Conservation (phyloP, 2,888 invertebrate species). For the Thyatira batis region DNA sequence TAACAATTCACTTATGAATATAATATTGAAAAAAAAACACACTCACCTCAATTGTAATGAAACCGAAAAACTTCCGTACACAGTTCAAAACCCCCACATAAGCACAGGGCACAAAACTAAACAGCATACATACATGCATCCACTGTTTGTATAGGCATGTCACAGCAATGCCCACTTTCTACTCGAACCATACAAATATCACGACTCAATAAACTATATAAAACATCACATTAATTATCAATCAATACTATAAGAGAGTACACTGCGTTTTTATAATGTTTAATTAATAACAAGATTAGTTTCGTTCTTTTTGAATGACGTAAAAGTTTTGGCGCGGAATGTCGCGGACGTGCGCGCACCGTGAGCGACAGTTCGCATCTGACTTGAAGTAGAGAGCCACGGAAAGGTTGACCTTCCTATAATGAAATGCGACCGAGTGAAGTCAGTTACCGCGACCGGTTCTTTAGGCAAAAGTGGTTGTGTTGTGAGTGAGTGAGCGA, state of each 20-base stretch:
- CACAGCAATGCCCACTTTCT: constrained; percentile 61
- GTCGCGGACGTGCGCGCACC: constrained; percentile 39
- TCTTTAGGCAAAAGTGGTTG: constrained; percentile 74
- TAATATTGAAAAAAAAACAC: constrained; percentile 25
- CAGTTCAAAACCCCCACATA: constrained; percentile 52
- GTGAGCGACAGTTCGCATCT: constrained; percentile 45
- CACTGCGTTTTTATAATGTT: constrained; percentile 35
- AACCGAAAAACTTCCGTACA: constrained; percentile 48
- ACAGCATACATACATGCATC: constrained; percentile 45
- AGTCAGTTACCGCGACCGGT: constrained; percentile 69
- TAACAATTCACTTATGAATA: no score
- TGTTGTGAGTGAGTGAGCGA: constrained; percentile 12
- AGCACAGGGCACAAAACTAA: constrained; percentile 55
- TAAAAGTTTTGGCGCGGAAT: constrained; percentile 44
- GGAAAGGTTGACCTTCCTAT: constrained; percentile 66
- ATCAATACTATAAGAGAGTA: constrained; percentile 20
- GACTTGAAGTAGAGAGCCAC: constrained; percentile 30
- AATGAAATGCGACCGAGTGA: constrained; percentile 64
- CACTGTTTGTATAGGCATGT: constrained; percentile 49
- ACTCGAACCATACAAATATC: constrained; percentile 35
- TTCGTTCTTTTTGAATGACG: constrained; percentile 39
- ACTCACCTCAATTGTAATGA: constrained; percentile 36
- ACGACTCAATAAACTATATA: constrained; percentile 11
- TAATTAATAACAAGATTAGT: constrained; percentile 47
- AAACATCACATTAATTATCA: constrained; percentile 10